Evolutionary conservation across 2,113 vertebrate species (phyloP), one percentile per base, ranked within the genome.

Genomic region (Edolisoma coerulescens): DNA sequence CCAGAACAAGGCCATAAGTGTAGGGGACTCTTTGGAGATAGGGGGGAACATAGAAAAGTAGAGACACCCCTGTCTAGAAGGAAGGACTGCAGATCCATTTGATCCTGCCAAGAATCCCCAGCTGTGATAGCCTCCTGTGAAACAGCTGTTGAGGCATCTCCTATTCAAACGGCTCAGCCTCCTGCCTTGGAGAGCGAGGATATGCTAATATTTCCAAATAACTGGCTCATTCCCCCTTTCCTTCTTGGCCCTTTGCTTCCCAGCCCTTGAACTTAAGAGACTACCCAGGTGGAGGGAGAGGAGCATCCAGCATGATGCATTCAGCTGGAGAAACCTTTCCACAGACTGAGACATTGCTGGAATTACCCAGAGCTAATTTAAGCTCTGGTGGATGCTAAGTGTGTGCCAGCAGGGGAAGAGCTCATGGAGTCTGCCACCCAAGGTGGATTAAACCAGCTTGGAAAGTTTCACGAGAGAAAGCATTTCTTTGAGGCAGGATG

Each of bases 391-490:
- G 94, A 91, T 50, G 68, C 91, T 89, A 96, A 97, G 27, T 73
- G 82, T 85, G 69, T 93, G 91, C 95, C 96, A 97, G 73, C 76
- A 95, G 88, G 88, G 90, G 30, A 94, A 96, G 81, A 95, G 65
- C 75, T 94, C 89, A 84, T 92, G 85, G 63, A 96, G 94, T 94
- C 95, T 96, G 93, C 97, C 97, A 98, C 97, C 97, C 97, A 97
- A 96, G 71, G 90, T 97, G 96, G 95, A 95, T 95, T 98, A 95
- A 96, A 97, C 94, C 94, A 97, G 96, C 91, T 97, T 98, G 97
- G 97, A 95, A 77, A 83, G 50, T 92, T 96, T 95, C 61, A 70
- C 1, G 7, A 91, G 95, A 96, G 87, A 97, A 97, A 97, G 56
- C 85, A 76, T 95, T 97, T 96, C 89, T 94, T 88, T 93, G 93